Evolutionary conservation across 2,888 invertebrate species (phyloP), one percentile per base, ranked within the genome.

Genomic region (Tiphia femorata): DNA sequence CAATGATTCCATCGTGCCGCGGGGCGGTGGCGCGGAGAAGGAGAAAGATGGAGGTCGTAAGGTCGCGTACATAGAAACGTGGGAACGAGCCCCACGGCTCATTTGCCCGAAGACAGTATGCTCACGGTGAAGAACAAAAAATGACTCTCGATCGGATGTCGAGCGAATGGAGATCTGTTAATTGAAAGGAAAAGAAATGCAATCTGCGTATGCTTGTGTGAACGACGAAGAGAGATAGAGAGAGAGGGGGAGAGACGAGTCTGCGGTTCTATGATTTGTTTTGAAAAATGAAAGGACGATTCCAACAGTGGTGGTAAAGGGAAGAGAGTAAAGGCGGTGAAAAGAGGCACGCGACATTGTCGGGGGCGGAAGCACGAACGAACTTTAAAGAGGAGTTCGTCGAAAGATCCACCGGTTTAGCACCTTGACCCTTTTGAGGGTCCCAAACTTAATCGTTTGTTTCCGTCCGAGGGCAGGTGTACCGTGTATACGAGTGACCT

Each of bases 401-500:
- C 12, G 35, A 51, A 4, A 35, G 12, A 16, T 6, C 17, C 33
- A 12, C 16, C 10, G 29, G 54, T 51, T 43, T 52, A 58, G 51
- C 58, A 43, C 6, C 27, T 17, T 20, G 66, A 50, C 63, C 60
- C 60, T 67, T 64, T 68, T 66, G 49, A 61, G 62, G 62, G 46
- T 46, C 58, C 62, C 43, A 49, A 47, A 49, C 49, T 68, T 76
- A 75, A 78, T 72, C 63, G 72, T 42, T 58, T 62, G 64, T 67
- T 77, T 78, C 78, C 78, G 73, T 68, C 61, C 50, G 33, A 40
- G 46, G 60, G 66, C 77, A 77, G 78, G 75, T 77, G 78, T 69
- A 60, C 40, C 63, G 54, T 44, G 47, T 53, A 57, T 43, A 27
- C 25, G 6, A 8, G 10, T 25, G 49, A 41, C 40, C 46, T 62